Base-by-base conservation (phyloP, 1,140 invertebrate species). In the Hyposmocoma kahamanoa region DNA sequence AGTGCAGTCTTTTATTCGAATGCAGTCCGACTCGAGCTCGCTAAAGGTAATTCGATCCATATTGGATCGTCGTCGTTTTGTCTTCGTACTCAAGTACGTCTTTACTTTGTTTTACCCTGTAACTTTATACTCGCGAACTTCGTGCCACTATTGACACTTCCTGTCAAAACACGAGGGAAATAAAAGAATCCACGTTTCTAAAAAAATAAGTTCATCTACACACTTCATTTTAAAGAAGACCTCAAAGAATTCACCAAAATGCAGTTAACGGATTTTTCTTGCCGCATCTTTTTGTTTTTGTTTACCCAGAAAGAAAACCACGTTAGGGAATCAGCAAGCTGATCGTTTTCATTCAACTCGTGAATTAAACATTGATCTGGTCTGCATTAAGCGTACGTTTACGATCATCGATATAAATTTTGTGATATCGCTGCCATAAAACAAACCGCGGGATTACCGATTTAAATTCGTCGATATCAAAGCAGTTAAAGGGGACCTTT, bases 121-220 rank as follows among this genome's bases (percentile, higher is more conserved):
- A 82, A 84, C 60, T 59, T 58, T 66, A 84, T 50, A 77, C 75
- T 53, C 53, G 49, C 48, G n/a, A n/a, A n/a, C n/a, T 71, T 73
- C 72, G 73, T 72, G 71, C 74, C 72, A 73, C 72, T 82, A 84
- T 84, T 84, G 81, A 82, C 81, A 82, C 75, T 77, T 76, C 60
- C 61, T 65, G 68, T 75, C 81, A 84, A 82, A 84, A 84, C 75
- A 84, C 71, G 62, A 62, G 63, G 64, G 59, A 50, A 64, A 74
- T n/a, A n/a, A n/a, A n/a, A n/a, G n/a, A n/a, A n/a, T n/a, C n/a
- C n/a, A n/a, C n/a, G n/a, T n/a, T n/a, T n/a, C n/a, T n/a, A n/a
- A n/a, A n/a, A n/a, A n/a, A n/a, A n/a, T n/a, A n/a, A n/a, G n/a
- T n/a, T n/a, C n/a, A n/a, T n/a, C n/a, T n/a, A n/a, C n/a, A n/a